Base-by-base conservation (phyloP, 2,888 invertebrate species). In the Meghimatium bilineatum region DNA sequence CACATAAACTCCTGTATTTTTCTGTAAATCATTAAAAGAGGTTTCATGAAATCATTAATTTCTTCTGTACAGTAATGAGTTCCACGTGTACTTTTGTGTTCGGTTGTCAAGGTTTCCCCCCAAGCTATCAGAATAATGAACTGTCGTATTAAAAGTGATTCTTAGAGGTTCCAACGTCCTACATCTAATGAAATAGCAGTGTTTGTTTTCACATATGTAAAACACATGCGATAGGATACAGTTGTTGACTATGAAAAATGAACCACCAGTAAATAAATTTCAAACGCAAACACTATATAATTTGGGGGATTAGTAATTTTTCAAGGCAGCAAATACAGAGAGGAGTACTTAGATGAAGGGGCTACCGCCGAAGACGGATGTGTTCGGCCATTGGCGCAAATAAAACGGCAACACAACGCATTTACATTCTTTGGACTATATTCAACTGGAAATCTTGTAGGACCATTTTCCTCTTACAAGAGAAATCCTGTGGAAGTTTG, bases 181-280 rank as follows among this genome's bases (percentile, higher is more conserved):
- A 26, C 49, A 78, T 78, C 67, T 78, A 66, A 78, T 78, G 66
- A 66, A 67, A 78, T 78, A 23, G 6, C 29, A 29, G 66, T 32
- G 67, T 67, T n/a, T 66, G 67, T 78, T 78, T 49, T 78, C 67
- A 67, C 67, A 67, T 78, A 78, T 78, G 66, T 23, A 67, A 44
- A 66, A 38, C 78, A 78, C 67, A 32, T 78, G 78, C 29, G 20
- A 14, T n/a, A 26, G 36, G 0, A 36, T 60, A 23, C 36, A 23
- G 29, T 26, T 36, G 56, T 3, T 26, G 3, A 34, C 23, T 23
- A 29, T 34, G 56, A 76, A 76, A 32, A 76, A 56, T 56, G 34
- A 34, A 3, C 36, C n/a, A 5, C 8, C 0, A n/a, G n/a, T n/a
- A n/a, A n/a, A n/a, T n/a, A n/a, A n/a, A n/a, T n/a, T n/a, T n/a